Evolutionary conservation across 2,888 invertebrate genomes (phyloP).

Genomic region (Parelbella ahira): DNA sequence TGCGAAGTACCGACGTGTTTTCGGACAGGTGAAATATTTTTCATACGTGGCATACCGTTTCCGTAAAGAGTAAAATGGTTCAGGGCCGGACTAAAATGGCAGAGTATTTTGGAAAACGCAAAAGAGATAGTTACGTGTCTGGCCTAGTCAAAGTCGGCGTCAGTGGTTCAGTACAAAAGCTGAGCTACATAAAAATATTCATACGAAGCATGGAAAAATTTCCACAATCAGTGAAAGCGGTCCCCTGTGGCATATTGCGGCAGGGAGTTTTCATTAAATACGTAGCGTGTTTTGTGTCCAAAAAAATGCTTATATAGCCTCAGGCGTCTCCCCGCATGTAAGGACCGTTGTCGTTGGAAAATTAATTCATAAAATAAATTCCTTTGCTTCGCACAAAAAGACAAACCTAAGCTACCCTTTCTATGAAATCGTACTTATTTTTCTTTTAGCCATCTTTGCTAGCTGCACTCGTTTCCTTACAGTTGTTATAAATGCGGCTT

Average conservation of each 20-base stretch:
- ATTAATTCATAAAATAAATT: conserved; percentile 75
- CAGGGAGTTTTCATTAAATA: conserved; percentile 77
- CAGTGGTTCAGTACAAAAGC: conserved; percentile 19
- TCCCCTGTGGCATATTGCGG: conserved; percentile 70
- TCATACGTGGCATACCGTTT: conserved; percentile 13
- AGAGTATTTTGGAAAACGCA: conserved; percentile 11
- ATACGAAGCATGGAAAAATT: conserved; percentile 61
- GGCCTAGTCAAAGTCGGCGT: conserved; percentile 19
- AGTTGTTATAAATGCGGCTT: conserved; percentile 25
- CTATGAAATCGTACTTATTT: conserved; percentile 35
- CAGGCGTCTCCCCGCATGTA: conserved; percentile 59
- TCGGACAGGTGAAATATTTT: conserved; percentile 20
- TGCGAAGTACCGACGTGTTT: conserved; percentile 11
- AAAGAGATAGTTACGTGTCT: conserved; percentile 18
- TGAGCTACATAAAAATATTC: conserved; percentile 54
- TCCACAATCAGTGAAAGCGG: conserved; percentile 70
- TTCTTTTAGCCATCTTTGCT: conserved; percentile 27
- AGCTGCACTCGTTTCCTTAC: conserved; percentile 32
- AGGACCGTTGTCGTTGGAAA: conserved; percentile 73
- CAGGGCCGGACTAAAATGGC: conserved; percentile 7
- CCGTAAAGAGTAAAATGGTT: conserved; percentile 9
- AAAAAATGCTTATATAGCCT: conserved; percentile 63
- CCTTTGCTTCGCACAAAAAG: conserved; percentile 44
- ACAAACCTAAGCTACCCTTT: conserved; percentile 41
- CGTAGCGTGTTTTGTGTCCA: conserved; percentile 60